phyloP scores from a whole-genome alignment of 2,797 vertebrate species.

The Urocyon cinereoargenteus region DNA sequence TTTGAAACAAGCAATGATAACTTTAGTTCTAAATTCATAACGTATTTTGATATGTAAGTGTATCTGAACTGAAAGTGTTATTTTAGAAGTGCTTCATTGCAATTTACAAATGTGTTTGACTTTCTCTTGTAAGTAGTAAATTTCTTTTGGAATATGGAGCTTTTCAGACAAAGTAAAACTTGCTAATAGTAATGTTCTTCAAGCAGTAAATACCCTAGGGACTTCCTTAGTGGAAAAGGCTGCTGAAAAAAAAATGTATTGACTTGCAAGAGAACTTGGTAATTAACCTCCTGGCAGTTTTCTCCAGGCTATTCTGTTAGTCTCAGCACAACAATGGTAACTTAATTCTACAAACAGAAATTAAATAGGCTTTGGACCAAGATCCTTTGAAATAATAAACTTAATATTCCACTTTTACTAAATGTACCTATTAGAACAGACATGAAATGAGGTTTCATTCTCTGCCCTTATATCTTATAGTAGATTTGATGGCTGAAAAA shows the following conservation, averaged over 20 bases:
- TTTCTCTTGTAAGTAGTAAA: conserved; percentile 22
- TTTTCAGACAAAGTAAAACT: conserved; percentile 27
- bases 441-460: conserved; percentile 51
- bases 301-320: conserved; percentile 15
- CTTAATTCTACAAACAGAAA: conserved; percentile 69
- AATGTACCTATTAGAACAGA: conserved; percentile 20
- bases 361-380: conserved; percentile 61
- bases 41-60: neutral
- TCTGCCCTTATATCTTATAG: neutral
- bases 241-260: conserved; percentile 62
- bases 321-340: conserved; percentile 60
- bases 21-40: conserved; percentile 19
- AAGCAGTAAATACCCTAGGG: conserved; percentile 16
- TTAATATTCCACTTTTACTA: conserved; percentile 43
- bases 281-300: conserved; percentile 71
- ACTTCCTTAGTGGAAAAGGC: conserved; percentile 39
- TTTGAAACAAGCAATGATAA: neutral
- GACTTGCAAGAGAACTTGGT: conserved; percentile 63
- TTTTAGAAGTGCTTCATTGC: neutral
- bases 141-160: conserved; percentile 25
- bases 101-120: neutral
- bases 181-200: conserved; percentile 46
- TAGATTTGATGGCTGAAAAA: neutral
- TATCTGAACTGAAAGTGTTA: neutral
- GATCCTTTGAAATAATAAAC: conserved; percentile 43